Evolutionary conservation across 2,113 vertebrate genomes (phyloP).

Genomic region (Gymnorhina tibicen): DNA sequence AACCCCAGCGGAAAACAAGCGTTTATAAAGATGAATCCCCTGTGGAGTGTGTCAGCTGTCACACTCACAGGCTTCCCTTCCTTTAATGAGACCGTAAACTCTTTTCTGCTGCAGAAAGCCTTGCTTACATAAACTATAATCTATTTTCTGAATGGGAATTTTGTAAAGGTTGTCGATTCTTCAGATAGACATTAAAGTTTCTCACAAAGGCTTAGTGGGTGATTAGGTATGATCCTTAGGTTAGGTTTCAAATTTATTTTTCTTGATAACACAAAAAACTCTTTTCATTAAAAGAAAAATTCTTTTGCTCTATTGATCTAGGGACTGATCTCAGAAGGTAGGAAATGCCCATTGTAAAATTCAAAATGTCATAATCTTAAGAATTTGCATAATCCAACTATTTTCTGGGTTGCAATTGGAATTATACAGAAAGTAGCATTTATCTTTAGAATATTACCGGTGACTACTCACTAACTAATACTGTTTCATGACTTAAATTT

Average conservation of each 20-base stretch:
- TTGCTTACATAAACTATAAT: not conserved
- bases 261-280: not conserved
- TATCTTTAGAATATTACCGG: not conserved
- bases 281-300: not conserved
- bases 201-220: not conserved
- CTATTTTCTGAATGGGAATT: not conserved
- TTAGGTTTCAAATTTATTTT: not conserved
- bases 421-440: not conserved
- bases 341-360: not conserved
- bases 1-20: not conserved
- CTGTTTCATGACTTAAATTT: not conserved
- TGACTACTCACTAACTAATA: not conserved
- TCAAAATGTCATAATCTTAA: not conserved
- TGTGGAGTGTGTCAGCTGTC: not conserved
- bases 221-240: not conserved
- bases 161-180: not conserved
- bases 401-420: not conserved
- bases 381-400: not conserved
- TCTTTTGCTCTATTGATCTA: not conserved
- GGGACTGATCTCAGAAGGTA: not conserved
- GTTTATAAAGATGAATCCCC: not conserved
- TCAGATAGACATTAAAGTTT: not conserved
- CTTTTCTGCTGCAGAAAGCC: not conserved
- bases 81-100: not conserved
- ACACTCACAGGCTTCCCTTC: not conserved